Evolutionary conservation across 2,797 vertebrate species (phyloP).

Genomic region (Alosa sapidissima): DNA sequence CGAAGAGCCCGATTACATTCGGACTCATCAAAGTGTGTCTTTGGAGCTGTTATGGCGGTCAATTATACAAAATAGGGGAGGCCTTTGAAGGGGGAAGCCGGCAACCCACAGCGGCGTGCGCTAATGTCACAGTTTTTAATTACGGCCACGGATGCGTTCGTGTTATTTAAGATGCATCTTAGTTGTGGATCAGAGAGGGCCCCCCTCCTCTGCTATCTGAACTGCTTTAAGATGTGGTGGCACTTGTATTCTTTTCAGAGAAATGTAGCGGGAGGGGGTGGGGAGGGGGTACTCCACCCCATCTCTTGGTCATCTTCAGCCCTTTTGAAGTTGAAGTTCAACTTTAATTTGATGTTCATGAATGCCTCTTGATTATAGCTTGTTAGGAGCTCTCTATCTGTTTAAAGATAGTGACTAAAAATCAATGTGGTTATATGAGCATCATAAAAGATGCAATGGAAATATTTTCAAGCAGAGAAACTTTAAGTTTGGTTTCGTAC

Average conservation of each 20-base stretch:
- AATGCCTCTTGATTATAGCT: slow-evolving; percentile 11
- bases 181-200: not conserved
- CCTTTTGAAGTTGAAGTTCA: slow-evolving; percentile 19
- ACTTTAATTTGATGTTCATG: slow-evolving; percentile 3
- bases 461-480: not conserved
- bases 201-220: not conserved
- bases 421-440: not conserved
- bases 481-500: not conserved
- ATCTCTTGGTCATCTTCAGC: not conserved
- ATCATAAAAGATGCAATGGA: not conserved
- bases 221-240: not conserved
- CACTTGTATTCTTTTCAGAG: not conserved
- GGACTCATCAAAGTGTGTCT: not conserved
- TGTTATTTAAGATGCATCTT: not conserved
- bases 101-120: not conserved
- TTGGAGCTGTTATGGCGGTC: not conserved
- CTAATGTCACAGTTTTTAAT: slow-evolving; percentile 9
- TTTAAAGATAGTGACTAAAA: not conserved
- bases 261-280: not conserved
- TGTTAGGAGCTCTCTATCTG: slow-evolving; percentile 6
- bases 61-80: not conserved
- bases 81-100: not conserved
- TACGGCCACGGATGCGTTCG: not conserved
- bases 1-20: slow-evolving; percentile 3
- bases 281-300: not conserved